Base-by-base conservation (phyloP, 2,888 invertebrate species). In the Polyploca ridens region DNA sequence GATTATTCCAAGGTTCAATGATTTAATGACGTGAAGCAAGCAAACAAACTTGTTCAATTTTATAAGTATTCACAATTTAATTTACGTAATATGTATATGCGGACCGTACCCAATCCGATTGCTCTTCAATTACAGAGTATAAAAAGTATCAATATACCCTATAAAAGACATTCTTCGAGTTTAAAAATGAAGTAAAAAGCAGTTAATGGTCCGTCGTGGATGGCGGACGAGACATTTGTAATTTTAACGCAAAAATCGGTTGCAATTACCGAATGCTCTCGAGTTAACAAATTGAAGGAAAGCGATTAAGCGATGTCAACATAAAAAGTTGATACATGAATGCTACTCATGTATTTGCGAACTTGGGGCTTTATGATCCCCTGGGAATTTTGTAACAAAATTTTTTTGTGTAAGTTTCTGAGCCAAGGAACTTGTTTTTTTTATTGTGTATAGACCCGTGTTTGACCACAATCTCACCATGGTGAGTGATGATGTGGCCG, bases 1-100 rank as follows among this genome's bases (percentile, higher is more conserved):
- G 59, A 59, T 59, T 35, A 59, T 16, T 33, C 38, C 59, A 38
- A 35, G 33, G n/a, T 59, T 35, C 38, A 35, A 59, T 46, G 41
- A 41, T 46, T 46, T 3, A n/a, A 46, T n/a, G 5, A n/a, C n/a
- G 54, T 8, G 54, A 49, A 49, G 7, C 38, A 41, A n/a, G n/a
- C n/a, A 54, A 54, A 54, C 19, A 54, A 14, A 5, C 14, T n/a
- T 7, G 11, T 49, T 16, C 0, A 3, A 49, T 3, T 16, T 16
- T 16, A 16, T 49, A 16, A 14, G 46, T n/a, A 41, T 41, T 49
- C 5, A 49, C 5, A 49, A 49, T n/a, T 16, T 5, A n/a, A 14
- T 19, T 19, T 19, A 16, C 8, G 10, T 10, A 54, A 54, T 54
- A 3, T 10, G 54, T 7, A 16, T 19, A 19, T 19, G 54, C 16